A percentile compares a stretch with the other conserved stretches of the same genome.
Evolutionary conservation across 2,113 vertebrate genomes (phyloP).

Genomic region (Archilochus colubris): DNA sequence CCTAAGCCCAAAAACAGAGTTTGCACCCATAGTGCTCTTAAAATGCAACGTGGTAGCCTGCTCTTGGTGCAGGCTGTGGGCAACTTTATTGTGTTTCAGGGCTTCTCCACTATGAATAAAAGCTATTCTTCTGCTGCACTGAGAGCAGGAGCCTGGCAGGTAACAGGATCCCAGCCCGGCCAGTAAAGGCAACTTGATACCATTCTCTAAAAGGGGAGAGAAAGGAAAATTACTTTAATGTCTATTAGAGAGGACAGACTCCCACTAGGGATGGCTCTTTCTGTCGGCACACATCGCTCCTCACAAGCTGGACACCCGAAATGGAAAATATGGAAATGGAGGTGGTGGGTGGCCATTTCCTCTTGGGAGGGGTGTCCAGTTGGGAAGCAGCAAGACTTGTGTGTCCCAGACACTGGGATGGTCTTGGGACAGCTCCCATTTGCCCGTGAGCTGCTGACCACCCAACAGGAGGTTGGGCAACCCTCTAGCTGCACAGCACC

Average conservation of each 20-base stretch:
- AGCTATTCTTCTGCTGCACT: not conserved
- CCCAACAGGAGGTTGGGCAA: not conserved
- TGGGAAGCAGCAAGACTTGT: not conserved
- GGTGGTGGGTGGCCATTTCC: accelerated
- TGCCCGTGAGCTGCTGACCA: not conserved
- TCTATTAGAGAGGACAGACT: not conserved
- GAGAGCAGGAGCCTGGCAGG: not conserved
- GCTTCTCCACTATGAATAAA: not conserved
- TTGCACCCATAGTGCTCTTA: not conserved
- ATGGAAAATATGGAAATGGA: not conserved
- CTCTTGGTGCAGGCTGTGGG: not conserved
- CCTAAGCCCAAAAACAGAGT: not conserved
- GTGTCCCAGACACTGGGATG: not conserved
- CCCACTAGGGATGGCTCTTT: not conserved
- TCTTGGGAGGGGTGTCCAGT: not conserved
- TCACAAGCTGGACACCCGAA: not conserved
- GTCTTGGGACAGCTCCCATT: not conserved
- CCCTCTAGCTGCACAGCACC: not conserved
- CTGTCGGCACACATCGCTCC: not conserved
- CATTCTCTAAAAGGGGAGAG: not conserved
- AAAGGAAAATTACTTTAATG: not conserved
- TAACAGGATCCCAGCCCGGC: not conserved
- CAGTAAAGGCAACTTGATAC: not conserved
- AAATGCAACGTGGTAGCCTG: not conserved
- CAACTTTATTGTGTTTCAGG: not conserved